These are phyloP conservation scores for Drosophila trapezifrons DNA, from an alignment of 1,140 invertebrate species.

Conservation along the genomic window DNA sequence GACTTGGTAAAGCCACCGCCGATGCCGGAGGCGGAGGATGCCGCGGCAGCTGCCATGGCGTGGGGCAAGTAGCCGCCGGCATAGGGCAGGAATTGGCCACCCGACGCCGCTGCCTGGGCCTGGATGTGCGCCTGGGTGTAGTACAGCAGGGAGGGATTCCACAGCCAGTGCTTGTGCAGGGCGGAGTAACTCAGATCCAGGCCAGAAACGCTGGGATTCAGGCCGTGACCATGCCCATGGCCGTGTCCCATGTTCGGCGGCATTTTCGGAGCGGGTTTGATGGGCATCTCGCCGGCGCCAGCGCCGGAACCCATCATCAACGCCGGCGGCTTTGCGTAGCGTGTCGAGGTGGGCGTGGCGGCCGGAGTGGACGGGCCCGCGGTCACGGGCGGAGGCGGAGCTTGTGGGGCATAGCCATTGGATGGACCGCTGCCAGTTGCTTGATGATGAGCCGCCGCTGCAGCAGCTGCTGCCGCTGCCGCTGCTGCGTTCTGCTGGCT, in stretches of 20 bases:
- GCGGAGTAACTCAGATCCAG: constrained; percentile 77
- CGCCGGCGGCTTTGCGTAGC: constrained; percentile 43
- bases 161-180: constrained; percentile 82
- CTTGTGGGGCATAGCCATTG: constrained; percentile 47
- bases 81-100: constrained; percentile 70
- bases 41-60: constrained; percentile 56
- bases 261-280: constrained; percentile 71
- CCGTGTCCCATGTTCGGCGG: constrained; percentile 36
- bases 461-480: constrained; percentile 61
- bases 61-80: constrained; percentile 56
- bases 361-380: constrained; percentile 1
- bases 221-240: constrained; percentile 30
- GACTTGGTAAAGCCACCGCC: constrained; percentile 71
- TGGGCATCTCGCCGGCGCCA: constrained; percentile 46
- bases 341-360: constrained; percentile 28
- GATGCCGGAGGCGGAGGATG: constrained; percentile 12
- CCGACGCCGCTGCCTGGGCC: constrained; percentile 60
- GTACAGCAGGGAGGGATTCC: constrained; percentile 81
- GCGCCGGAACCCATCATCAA: constrained; percentile 16
- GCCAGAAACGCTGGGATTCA: constrained; percentile 34
- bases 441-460: constrained; percentile 54
- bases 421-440: constrained; percentile 29
- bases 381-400: constrained; percentile 19
- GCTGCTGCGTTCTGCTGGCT: constrained; percentile 80
- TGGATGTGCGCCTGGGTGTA: constrained; percentile 79